These are phyloP conservation scores for Neoscelio sp. DNA, from an alignment of 2,888 invertebrate species.

Conservation along the genomic window DNA sequence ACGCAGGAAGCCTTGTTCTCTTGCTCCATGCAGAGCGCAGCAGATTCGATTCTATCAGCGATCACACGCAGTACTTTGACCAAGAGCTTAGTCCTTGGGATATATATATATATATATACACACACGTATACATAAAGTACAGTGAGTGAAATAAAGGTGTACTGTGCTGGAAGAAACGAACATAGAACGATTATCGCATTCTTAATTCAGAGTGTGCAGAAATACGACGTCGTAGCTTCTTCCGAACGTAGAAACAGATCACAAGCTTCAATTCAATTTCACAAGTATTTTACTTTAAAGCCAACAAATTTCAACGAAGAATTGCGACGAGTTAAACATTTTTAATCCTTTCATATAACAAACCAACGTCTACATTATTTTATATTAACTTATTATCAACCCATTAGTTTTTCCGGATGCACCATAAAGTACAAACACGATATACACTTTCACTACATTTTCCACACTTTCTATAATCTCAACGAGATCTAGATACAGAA, in stretches of 20 bases:
- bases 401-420: constrained; percentile 15
- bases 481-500: too few relatives aligned
- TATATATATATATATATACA: constrained; percentile 6
- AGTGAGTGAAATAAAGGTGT: constrained; percentile 41
- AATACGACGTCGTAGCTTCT: constrained; percentile 37
- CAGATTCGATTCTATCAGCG: constrained; percentile 57
- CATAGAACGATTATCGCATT: constrained; percentile 52
- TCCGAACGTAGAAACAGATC: constrained; percentile 34
- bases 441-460: constrained; percentile 38
- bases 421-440: constrained; percentile 6
- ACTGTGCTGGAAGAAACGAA: constrained; percentile 49
- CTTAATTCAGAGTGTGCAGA: constrained; percentile 45
- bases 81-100: constrained; percentile 44
- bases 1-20: constrained; percentile 58
- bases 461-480: constrained; percentile 43
- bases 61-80: constrained; percentile 60
- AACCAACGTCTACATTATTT: too few relatives aligned
- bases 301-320: too few relatives aligned
- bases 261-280: constrained; percentile 28
- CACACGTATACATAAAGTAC: constrained; percentile 3
- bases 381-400: constrained; percentile 25
- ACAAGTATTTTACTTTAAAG: constrained; percentile 14
- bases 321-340: too few relatives aligned
- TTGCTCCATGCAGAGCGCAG: constrained; percentile 36
- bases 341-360: too few relatives aligned